A percentile compares a stretch with the other conserved stretches of the same genome.
Conservation (phyloP, 2,113 vertebrate species). For the Oncorhynchus nerka region DNA sequence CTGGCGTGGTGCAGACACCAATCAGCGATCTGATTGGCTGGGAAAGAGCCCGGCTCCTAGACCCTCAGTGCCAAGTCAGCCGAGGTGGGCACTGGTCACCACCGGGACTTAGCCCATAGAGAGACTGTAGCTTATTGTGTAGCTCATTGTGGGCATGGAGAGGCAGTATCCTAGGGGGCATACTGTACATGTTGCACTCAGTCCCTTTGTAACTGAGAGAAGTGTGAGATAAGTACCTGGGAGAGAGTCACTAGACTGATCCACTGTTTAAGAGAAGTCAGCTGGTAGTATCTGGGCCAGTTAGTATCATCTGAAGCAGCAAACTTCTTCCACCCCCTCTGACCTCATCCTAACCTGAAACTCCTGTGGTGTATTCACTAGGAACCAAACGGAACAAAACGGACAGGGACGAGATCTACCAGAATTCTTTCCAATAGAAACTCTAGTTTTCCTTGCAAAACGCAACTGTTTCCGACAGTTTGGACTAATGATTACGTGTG, state of each 20-base stretch:
- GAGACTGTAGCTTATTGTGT: neutral
- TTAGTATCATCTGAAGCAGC: no score
- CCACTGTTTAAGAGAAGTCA: no score
- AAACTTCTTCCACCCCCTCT: neutral
- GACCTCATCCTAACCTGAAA: neutral
- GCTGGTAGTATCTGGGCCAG: no score
- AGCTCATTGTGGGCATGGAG: neutral
- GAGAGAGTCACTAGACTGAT: no score
- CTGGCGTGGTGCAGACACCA: slow-evolving; percentile 44
- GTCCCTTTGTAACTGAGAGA: no score
- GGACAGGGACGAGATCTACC: no score
- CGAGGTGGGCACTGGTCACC: neutral
- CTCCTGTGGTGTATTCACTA: no score
- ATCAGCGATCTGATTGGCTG: slow-evolving; percentile 57
- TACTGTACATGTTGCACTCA: neutral
- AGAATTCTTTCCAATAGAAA: no score
- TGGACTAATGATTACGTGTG: slow-evolving; percentile 6
- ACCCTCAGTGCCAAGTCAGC: slow-evolving; percentile 28
- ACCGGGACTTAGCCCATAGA: neutral
- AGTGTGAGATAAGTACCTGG: no score
- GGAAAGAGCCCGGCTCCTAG: slow-evolving; percentile 35
- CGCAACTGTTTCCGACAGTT: neutral
- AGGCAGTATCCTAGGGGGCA: neutral
- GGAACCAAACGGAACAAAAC: no score
- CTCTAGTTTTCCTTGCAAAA: no score